Conservation (phyloP, 2,113 vertebrate species). For the Cygnus atratus region DNA sequence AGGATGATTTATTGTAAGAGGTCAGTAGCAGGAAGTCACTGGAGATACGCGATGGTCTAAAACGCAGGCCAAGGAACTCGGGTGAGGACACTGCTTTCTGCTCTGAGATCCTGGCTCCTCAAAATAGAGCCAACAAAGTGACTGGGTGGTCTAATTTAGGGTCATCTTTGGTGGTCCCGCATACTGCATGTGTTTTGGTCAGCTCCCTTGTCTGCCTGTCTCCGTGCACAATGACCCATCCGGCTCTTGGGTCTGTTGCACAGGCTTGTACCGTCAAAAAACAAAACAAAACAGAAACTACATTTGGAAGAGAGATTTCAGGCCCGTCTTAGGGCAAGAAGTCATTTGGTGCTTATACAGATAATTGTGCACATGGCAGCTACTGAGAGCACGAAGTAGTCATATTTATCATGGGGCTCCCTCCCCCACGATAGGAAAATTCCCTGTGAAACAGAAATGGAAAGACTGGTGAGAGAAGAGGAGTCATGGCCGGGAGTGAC, state of each 20-base stretch:
- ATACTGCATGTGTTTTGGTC: not conserved
- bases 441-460: not conserved
- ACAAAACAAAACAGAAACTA: not conserved
- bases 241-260: not conserved
- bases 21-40: slow-evolving; percentile 62
- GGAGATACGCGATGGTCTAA: slow-evolving; percentile 20
- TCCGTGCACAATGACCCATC: not conserved
- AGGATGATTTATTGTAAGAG: slow-evolving; percentile 45
- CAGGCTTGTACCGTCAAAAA: not conserved
- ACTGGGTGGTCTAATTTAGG: slow-evolving; percentile 67
- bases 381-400: not conserved
- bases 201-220: not conserved
- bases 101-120: not conserved
- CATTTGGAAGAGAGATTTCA: not conserved
- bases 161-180: slow-evolving; percentile 61
- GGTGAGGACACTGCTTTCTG: not conserved
- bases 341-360: not conserved
- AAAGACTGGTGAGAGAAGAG: not conserved
- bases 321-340: not conserved
- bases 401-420: not conserved
- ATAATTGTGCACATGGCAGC: not conserved
- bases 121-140: not conserved
- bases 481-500: fast-evolving
- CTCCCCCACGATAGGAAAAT: not conserved
- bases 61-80: not conserved